Evolutionary conservation across 2,113 vertebrate species (phyloP), one percentile per base, ranked within the genome.

Genomic region (Pan troglodytes): DNA sequence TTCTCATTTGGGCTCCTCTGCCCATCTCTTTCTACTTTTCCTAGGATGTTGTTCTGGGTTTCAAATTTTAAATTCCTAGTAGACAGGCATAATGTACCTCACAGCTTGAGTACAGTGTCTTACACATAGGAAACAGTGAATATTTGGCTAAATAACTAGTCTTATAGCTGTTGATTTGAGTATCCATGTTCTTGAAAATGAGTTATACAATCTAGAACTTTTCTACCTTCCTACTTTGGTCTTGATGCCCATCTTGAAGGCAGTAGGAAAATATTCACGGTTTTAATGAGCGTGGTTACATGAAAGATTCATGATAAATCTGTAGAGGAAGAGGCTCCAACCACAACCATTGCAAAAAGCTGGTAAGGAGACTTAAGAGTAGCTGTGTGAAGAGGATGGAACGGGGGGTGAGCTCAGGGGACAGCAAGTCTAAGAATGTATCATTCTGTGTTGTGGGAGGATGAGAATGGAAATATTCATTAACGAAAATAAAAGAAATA

Each of bases 171-270:
- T n/a, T 59, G 13, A 92, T 52, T 85, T 23, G n/a, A 82, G 22
- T 78, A 43, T 67, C 22, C n/a, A 38, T 80, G 18, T 59, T 70
- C 16, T 95, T 79, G 70, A 73, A 92, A 86, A 73, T 50, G 59
- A 90, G 6, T 72, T 25, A 50, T 23, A 38, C 23, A 17, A 84
- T 87, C 52, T 25, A 87, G 88, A 88, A 83, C 52, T 55, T 50
- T 92, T 87, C 76, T 95, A n/a, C 5, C 10, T 87, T 87, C 38
- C 38, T 67, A 43, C 35, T 48, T 83, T 18, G 40, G 68, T 72
- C 18, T 89, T 86, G 43, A 35, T 88, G 83, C 80, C 12, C 14
- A 17, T 91, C 68, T 83, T 78, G 43, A 95, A 95, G 50, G 32
- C n/a, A 52, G 3, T 83, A 23, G 75, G 27, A 82, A 59, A 81